Conservation (phyloP, 2,797 vertebrate genomes). For the Hyperoplus immaculatus region DNA sequence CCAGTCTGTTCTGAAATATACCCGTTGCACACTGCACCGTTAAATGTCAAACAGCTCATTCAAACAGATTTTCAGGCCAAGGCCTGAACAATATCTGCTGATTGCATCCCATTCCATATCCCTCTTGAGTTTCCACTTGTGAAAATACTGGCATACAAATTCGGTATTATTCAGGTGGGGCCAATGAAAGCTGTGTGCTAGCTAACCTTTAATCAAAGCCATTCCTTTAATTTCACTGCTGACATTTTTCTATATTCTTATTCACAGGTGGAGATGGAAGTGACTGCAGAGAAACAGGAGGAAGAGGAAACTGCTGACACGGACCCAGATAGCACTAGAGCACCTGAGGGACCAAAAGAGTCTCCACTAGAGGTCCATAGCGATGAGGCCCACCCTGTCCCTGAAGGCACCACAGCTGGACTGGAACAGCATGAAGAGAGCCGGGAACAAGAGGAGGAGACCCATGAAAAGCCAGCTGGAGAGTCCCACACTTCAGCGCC, state of each 20-base stretch:
- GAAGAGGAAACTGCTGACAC: slow-evolving; percentile 24
- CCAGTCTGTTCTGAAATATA: neutral
- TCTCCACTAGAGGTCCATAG: slow-evolving; percentile 29
- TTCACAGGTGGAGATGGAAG: slow-evolving; percentile 74
- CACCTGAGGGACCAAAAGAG: slow-evolving; percentile 35
- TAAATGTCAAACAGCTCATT: neutral
- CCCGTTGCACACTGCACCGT: neutral
- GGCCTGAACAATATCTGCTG: slow-evolving; percentile 4
- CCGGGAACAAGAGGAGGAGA: slow-evolving; percentile 45
- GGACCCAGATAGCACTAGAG: slow-evolving; percentile 10
- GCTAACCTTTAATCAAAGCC: slow-evolving; percentile 6
- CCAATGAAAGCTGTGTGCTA: neutral
- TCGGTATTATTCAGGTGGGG: neutral
- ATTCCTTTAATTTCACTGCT: slow-evolving; percentile 18
- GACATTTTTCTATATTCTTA: slow-evolving; percentile 25
- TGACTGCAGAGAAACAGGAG: slow-evolving; percentile 16
- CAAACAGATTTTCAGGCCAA: neutral
- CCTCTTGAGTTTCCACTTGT: slow-evolving; percentile 3
- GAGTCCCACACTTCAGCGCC: slow-evolving; percentile 43
- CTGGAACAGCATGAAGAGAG: slow-evolving; percentile 44
- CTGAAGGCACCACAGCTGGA: slow-evolving; percentile 26
- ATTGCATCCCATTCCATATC: slow-evolving; percentile 7
- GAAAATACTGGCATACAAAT: neutral
- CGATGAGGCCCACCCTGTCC: slow-evolving; percentile 42
- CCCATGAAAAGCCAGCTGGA: slow-evolving; percentile 41